Conservation (phyloP, 2,888 invertebrate species). For the Capitulum mitella region DNA sequence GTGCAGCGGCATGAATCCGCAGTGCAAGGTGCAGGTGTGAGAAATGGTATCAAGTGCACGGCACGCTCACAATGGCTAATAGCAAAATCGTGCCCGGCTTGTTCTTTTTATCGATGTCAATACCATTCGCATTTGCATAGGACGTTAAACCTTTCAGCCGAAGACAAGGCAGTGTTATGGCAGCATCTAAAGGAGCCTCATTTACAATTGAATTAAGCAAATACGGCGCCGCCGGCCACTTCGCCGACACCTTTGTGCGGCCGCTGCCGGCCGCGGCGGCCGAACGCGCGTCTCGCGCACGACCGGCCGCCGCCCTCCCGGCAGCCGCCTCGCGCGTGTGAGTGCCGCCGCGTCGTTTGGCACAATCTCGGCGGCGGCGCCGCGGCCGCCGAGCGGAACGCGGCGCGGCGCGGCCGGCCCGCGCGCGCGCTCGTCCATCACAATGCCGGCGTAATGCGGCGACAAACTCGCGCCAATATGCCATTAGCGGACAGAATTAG, state of each 20-base stretch:
- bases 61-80: not conserved
- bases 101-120: not conserved
- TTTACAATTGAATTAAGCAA: not conserved
- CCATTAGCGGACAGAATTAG: constrained; percentile 8
- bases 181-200: not conserved
- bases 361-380: no score
- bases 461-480: not conserved
- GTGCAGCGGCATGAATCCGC: no score
- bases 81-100: not conserved
- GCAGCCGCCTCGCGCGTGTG: no score
- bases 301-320: no score
- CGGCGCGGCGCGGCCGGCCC: no score
- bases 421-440: not conserved
- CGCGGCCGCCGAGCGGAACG: no score
- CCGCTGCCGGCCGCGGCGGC: no score
- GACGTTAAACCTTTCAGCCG: not conserved
- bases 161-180: not conserved
- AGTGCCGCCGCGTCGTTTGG: no score
- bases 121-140: not conserved
- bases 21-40: no score
- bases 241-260: no score
- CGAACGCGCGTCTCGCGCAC: no score
- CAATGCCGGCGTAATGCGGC: not conserved
- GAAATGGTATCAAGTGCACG: not conserved
- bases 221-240: not conserved